Evolutionary conservation across 2,113 vertebrate species (phyloP).

Genomic region (Lepus europaeus): DNA sequence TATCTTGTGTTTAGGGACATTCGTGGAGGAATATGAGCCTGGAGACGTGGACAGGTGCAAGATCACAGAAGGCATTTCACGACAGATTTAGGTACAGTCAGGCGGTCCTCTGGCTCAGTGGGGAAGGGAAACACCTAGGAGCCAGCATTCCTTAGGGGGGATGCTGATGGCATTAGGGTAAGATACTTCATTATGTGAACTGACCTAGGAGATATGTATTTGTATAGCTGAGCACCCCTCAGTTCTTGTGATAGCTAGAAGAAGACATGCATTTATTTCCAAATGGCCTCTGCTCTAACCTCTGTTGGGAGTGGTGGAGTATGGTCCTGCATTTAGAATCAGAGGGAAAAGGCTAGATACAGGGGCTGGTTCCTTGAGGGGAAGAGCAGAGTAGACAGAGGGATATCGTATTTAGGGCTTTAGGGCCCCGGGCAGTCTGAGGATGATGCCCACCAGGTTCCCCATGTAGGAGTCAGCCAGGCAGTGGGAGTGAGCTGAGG

Average conservation of each 20-base stretch:
- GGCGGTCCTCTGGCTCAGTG: not conserved
- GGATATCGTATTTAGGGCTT: not conserved
- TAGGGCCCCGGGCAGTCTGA: too few species aligned
- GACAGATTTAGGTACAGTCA: not conserved
- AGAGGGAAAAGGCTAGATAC: too few species aligned
- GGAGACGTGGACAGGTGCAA: not conserved
- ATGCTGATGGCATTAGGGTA: not conserved
- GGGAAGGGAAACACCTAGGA: not conserved
- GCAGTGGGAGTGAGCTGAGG: not conserved
- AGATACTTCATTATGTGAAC: not conserved
- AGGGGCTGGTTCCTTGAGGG: not conserved
- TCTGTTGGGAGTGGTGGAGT: too few species aligned
- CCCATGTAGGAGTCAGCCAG: not conserved
- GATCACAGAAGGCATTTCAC: not conserved
- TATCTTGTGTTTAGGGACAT: not conserved
- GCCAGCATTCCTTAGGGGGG: not conserved
- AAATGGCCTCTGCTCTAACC: not conserved
- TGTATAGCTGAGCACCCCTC: not conserved
- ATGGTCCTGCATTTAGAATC: not conserved
- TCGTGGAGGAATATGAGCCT: not conserved
- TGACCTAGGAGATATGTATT: too few species aligned
- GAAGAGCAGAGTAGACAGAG: not conserved
- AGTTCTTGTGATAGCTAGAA: not conserved
- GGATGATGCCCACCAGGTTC: not conserved
- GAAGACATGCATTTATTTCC: not conserved